Conservation (phyloP, 2,888 invertebrate species). For the Coelopa pilipes region DNA sequence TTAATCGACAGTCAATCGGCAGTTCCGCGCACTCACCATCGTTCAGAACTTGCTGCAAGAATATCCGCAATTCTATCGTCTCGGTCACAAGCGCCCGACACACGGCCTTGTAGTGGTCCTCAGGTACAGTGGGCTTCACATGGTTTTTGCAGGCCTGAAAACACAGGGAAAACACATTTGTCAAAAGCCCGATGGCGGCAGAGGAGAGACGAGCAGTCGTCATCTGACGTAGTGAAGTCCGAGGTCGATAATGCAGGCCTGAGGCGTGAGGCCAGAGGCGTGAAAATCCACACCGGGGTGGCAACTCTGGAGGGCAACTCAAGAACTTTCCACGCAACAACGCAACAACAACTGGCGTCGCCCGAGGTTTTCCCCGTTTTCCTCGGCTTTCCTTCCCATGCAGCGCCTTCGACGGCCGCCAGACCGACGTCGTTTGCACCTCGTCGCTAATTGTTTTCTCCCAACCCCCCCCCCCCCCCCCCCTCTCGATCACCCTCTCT, state of each 20-base stretch:
- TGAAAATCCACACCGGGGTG: conserved; percentile 15
- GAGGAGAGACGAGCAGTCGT: too few species aligned
- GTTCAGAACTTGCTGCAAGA: conserved; percentile 83
- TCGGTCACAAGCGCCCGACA: conserved; percentile 92
- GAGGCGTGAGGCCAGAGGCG: not conserved
- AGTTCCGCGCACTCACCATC: conserved; percentile 64
- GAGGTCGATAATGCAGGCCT: not conserved
- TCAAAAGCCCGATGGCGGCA: not conserved
- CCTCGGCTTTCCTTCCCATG: too few species aligned
- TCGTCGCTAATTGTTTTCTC: not conserved
- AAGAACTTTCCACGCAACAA: conserved; percentile 5
- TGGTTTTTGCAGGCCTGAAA: conserved; percentile 70
- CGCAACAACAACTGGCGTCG: conserved; percentile 10
- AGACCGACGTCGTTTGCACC: not conserved
- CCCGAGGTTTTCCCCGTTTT: conserved; percentile 45
- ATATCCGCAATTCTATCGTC: conserved; percentile 88
- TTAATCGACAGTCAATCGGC: not conserved
- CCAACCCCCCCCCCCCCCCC: too few species aligned
- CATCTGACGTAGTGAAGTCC: too few species aligned
- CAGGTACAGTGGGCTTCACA: conserved; percentile 67
- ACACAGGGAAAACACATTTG: conserved; percentile 30
- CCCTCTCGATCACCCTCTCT: too few species aligned
- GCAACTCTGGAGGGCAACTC: not conserved
- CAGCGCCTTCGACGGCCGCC: not conserved
- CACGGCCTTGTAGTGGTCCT: conserved; percentile 83